Percentiles rank a stretch among this genome's conserved stretches.
phyloP scores from a whole-genome alignment of 2,888 invertebrate genomes.

The Stenchaetothrips biformis region DNA sequence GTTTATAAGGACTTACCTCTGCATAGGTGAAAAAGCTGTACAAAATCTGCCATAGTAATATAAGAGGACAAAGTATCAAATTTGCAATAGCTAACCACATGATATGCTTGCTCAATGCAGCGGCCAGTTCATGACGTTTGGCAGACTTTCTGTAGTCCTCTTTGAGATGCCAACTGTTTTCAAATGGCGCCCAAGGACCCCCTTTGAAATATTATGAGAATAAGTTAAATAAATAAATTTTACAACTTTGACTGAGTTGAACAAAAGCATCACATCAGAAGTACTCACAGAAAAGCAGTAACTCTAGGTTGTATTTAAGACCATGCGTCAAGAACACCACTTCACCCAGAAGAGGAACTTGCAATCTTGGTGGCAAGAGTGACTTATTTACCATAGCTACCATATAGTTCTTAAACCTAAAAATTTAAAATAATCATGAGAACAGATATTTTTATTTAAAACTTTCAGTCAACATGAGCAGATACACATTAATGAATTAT shows the following conservation, averaged over 20 bases:
- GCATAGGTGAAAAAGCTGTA: conserved; percentile 91
- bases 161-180: conserved; percentile 91
- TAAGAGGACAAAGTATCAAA: conserved; percentile 76
- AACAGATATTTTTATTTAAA: background rate
- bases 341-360: conserved; percentile 79
- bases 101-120: conserved; percentile 66
- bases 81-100: conserved; percentile 77
- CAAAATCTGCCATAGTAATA: conserved; percentile 90
- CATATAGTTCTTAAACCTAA: conserved; percentile 91
- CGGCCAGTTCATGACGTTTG: conserved; percentile 73
- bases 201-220: conserved; percentile 48
- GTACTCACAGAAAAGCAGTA: conserved; percentile 84
- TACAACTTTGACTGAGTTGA: background rate
- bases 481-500: background rate
- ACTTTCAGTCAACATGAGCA: background rate
- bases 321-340: conserved; percentile 83
- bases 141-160: conserved; percentile 82
- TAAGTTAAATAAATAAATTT: conserved; percentile 29
- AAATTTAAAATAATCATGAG: conserved; percentile 38
- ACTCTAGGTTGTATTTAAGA: conserved; percentile 82
- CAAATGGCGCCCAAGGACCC: conserved; percentile 93
- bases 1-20: conserved; percentile 54
- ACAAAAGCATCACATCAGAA: conserved; percentile 7
- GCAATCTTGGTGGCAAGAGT: conserved; percentile 76
- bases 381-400: conserved; percentile 97